Evolutionary conservation across 2,888 invertebrate species (phyloP), one percentile per base, ranked within the genome.

Genomic region (Macrostomum cliftonense): DNA sequence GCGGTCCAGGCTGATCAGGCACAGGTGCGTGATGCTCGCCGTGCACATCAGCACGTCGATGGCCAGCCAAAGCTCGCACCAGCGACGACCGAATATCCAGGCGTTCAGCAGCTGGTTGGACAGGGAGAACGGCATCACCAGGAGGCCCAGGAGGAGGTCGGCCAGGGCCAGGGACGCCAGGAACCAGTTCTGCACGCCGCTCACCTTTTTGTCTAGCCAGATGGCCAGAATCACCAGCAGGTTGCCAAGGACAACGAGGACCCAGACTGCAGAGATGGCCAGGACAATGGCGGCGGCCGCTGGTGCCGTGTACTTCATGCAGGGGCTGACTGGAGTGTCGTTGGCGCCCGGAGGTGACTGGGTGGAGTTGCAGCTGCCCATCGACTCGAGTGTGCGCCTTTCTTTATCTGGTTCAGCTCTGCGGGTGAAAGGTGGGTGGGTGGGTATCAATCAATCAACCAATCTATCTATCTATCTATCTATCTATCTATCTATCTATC

Each of bases 81-180:
- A 88, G 79, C 87, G 81, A 59, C 80, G 78, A 51, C 91, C 91
- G 65, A 93, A 93, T 71, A 87, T 84, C 93, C 91, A 93, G 63
- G 89, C 91, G 12, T 91, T 91, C 89, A 93, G 89, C 60, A 93
- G 75, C 73, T 91, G 89, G 66, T 91, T 88, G 39, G 89, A 88
- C 61, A 93, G 73, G 39, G 89, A 89, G 67, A 93, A 91, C 39
- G 93, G 93, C 88, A 93, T 91, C 61, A 93, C 86, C 58, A 93
- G 78, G 39, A 89, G 74, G 11, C 93, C 93, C 37, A 91, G 75
- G 64, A 89, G 84, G 70, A 91, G 87, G 73, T 93, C 91, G 37
- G 89, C 86, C 55, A 93, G 87, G 0, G 91, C 91, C 62, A 93
- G 70, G 13, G 88, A 89, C 9, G 88, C 91, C 59, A 93, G 91